Percentiles rank a stretch among this genome's conserved stretches.
Evolutionary conservation across 2,797 vertebrate species (phyloP).

Genomic region (Philypnodon macrostomus): DNA sequence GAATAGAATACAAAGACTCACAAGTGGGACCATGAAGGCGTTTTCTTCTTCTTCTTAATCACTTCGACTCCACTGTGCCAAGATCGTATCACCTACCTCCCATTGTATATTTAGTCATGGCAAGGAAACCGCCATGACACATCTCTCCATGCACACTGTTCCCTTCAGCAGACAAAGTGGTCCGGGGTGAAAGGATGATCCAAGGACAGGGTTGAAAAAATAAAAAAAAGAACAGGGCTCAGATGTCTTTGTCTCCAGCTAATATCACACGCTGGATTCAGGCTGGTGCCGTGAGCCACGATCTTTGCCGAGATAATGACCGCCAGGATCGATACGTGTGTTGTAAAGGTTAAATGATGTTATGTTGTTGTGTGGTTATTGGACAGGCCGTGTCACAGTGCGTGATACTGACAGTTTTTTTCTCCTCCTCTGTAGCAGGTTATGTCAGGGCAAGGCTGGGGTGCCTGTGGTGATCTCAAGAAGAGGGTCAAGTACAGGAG

Average conservation of each 20-base stretch:
- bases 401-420: constrained; percentile 73
- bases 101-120: constrained; percentile 62
- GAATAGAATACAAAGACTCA: constrained; percentile 51
- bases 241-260: constrained; percentile 69
- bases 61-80: constrained; percentile 53
- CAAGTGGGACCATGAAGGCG: constrained; percentile 47
- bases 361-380: constrained; percentile 78
- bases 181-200: constrained; percentile 55
- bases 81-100: constrained; percentile 65
- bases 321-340: constrained; percentile 80
- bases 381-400: constrained; percentile 67
- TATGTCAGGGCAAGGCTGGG: constrained; percentile 41
- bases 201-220: constrained; percentile 64
- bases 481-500: constrained; percentile 52
- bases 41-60: constrained; percentile 66
- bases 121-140: constrained; percentile 55
- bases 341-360: constrained; percentile 87
- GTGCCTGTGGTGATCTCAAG: constrained; percentile 41
- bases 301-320: constrained; percentile 75
- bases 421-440: constrained; percentile 37
- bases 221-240: constrained; percentile 34
- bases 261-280: constrained; percentile 67
- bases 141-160: constrained; percentile 51
- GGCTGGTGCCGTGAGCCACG: constrained; percentile 66
- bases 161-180: constrained; percentile 54